Percentiles rank a stretch among this genome's conserved stretches.
These are phyloP conservation scores for Mamestra configurata DNA, from an alignment of 1,140 invertebrate species.

Conservation along the genomic window DNA sequence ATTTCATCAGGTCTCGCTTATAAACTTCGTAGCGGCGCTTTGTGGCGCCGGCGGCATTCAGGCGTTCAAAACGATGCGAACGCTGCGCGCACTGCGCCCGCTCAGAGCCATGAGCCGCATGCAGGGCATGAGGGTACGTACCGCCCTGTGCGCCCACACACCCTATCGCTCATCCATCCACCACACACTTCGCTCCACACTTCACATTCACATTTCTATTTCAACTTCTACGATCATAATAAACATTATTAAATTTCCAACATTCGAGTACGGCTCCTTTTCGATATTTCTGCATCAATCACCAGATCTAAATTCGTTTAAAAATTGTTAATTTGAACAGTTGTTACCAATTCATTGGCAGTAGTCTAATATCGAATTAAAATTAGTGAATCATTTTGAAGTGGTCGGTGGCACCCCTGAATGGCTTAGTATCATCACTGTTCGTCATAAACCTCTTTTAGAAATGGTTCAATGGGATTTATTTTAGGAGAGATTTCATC, in stretches of 20 bases:
- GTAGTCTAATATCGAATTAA: slow-evolving; percentile 70
- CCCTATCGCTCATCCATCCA: slow-evolving; percentile 69
- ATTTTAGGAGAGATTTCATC: slow-evolving; percentile 72
- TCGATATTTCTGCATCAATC: slow-evolving; percentile 66
- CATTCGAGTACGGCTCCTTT: slow-evolving; percentile 51
- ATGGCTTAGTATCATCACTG: slow-evolving; percentile 86
- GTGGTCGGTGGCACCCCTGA: slow-evolving; percentile 83
- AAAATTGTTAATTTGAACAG: slow-evolving; percentile 67
- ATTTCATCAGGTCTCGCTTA: slow-evolving; percentile 95
- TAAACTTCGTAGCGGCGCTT: slow-evolving; percentile 98
- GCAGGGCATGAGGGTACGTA: slow-evolving; percentile 99
- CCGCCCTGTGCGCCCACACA: slow-evolving; percentile 70
- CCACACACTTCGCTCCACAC: slow-evolving; percentile 65
- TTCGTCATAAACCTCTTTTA: slow-evolving; percentile 76
- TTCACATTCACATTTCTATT: slow-evolving; percentile 65
- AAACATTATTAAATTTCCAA: slow-evolving; percentile 50
- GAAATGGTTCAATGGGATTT: slow-evolving; percentile 69
- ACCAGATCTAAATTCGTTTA: slow-evolving; percentile 67
- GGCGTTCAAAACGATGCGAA: slow-evolving; percentile 99
- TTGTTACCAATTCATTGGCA: slow-evolving; percentile 71
- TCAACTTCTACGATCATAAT: slow-evolving; percentile 58
- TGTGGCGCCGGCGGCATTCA: slow-evolving; percentile 98
- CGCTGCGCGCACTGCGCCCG: slow-evolving; percentile 97
- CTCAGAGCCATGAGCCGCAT: slow-evolving; percentile 98
- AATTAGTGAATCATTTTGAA: slow-evolving; percentile 79